A percentile compares a stretch with the other conserved stretches of the same genome.
These are phyloP conservation scores for Anniella stebbinsi DNA, from an alignment of 2,797 vertebrate species.

Conservation along the genomic window DNA sequence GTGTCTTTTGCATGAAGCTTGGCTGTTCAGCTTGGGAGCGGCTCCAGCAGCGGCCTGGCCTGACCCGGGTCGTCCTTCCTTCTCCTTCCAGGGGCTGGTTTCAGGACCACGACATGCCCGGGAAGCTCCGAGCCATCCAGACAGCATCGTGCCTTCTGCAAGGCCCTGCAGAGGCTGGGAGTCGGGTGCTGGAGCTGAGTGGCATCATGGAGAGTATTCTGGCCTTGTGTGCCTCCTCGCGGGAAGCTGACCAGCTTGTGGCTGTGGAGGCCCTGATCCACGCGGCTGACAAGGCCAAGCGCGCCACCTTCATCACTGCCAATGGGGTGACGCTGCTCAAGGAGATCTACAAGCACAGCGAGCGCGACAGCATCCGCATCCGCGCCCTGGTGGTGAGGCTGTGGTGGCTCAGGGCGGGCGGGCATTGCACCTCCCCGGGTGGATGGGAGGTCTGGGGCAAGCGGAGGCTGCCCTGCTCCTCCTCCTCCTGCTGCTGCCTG, in stretches of 20 bases:
- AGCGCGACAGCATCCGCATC: slow-evolving; percentile 94
- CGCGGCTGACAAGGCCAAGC: slow-evolving; percentile 94
- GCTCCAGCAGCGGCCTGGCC: too few species aligned
- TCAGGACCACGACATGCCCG: slow-evolving; percentile 77
- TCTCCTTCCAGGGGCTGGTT: slow-evolving; percentile 86
- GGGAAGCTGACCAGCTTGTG: slow-evolving; percentile 91
- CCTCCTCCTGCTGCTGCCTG: accelerated
- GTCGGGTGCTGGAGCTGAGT: slow-evolving; percentile 91
- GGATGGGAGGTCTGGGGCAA: accelerated
- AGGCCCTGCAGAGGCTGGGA: slow-evolving; percentile 93
- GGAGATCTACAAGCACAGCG: slow-evolving; percentile 96
- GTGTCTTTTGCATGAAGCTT: neutral
- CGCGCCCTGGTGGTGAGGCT: slow-evolving; percentile 93
- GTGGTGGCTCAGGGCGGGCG: too few species aligned
- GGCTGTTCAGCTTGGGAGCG: too few species aligned
- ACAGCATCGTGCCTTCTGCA: slow-evolving; percentile 93
- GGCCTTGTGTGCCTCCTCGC: slow-evolving; percentile 89
- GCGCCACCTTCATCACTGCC: slow-evolving; percentile 95
- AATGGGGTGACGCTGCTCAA: slow-evolving; percentile 94
- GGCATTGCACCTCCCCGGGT: too few species aligned
- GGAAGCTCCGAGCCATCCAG: slow-evolving; percentile 94
- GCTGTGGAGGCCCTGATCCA: slow-evolving; percentile 97
- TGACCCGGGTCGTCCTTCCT: neutral
- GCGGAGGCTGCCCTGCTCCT: accelerated
- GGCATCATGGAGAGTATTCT: slow-evolving; percentile 95